Conservation (phyloP, 2,113 vertebrate species). For the Hippocampus mohnikei region DNA sequence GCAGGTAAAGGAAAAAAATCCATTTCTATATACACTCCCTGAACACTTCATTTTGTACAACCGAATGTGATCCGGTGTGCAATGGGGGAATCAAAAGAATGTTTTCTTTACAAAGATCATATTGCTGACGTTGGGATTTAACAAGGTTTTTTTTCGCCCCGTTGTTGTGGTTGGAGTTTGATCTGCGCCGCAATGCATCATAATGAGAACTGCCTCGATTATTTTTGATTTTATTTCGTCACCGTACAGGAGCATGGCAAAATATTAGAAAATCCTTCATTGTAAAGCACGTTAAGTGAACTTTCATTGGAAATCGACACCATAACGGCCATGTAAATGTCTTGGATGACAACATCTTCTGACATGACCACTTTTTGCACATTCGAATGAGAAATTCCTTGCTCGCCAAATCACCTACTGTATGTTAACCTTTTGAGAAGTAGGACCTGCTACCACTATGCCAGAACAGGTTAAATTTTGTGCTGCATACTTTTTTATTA, state of each 20-base stretch:
- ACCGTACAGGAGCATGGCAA: neutral
- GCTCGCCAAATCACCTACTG: neutral
- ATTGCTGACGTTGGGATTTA: neutral
- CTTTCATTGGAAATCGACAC: conserved; percentile 8
- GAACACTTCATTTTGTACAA: neutral
- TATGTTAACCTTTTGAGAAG: neutral
- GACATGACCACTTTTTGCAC: conserved; percentile 7
- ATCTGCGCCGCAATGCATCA: neutral
- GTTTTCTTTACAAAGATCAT: neutral
- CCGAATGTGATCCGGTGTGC: neutral
- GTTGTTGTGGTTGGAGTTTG: neutral
- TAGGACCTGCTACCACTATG: neutral
- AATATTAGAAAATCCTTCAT: neutral
- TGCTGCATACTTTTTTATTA: conserved; percentile 1
- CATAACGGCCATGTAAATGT: conserved; percentile 3
- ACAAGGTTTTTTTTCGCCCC: neutral
- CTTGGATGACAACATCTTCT: neutral
- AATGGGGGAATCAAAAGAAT: neutral
- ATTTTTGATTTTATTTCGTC: neutral
- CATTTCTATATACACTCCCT: neutral
- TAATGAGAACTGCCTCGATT: neutral
- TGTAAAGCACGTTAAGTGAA: conserved; percentile 5
- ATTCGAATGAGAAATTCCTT: neutral
- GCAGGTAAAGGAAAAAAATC: conserved; percentile 30
- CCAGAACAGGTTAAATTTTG: neutral